These are phyloP conservation scores for Odontothrips loti DNA, from an alignment of 2,888 invertebrate genomes.

Conservation along the genomic window DNA sequence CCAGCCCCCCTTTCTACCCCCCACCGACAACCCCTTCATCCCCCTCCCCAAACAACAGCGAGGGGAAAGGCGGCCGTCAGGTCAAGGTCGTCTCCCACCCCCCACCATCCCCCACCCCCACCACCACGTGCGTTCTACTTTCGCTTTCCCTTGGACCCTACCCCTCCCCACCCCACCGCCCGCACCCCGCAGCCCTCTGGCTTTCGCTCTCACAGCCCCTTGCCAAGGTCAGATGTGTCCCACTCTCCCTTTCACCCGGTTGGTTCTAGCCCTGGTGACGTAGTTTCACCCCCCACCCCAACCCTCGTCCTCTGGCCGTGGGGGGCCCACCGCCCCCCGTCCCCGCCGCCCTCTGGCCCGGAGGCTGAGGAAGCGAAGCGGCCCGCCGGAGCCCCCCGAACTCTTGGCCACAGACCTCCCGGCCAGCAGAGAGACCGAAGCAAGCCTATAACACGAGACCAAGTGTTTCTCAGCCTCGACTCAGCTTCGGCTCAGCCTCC, in stretches of 20 bases:
- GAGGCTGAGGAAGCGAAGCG: too few species aligned
- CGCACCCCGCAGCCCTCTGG: background rate
- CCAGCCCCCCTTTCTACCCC: background rate
- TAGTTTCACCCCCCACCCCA: background rate
- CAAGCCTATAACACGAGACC: too few species aligned
- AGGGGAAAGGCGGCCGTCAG: background rate
- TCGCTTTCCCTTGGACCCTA: background rate
- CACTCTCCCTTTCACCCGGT: background rate
- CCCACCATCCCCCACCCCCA: background rate
- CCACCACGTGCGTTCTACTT: slow-evolving; percentile 16
- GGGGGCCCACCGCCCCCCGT: background rate
- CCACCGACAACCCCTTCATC: background rate
- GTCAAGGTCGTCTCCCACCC: slow-evolving; percentile 8
- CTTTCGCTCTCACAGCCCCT: background rate
- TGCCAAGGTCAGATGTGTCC: background rate
- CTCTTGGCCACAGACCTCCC: too few species aligned
- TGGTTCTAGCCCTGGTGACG: background rate
- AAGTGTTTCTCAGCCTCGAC: too few species aligned
- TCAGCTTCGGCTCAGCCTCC: too few species aligned
- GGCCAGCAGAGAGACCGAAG: too few species aligned
- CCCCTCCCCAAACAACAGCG: background rate
- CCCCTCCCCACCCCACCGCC: background rate
- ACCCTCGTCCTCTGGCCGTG: background rate
- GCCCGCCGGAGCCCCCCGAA: too few species aligned
- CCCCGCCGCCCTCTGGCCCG: background rate